Percentiles rank a stretch among this genome's conserved stretches.
Conservation (phyloP, 2,888 invertebrate species). For the Spicauda simplicius region DNA sequence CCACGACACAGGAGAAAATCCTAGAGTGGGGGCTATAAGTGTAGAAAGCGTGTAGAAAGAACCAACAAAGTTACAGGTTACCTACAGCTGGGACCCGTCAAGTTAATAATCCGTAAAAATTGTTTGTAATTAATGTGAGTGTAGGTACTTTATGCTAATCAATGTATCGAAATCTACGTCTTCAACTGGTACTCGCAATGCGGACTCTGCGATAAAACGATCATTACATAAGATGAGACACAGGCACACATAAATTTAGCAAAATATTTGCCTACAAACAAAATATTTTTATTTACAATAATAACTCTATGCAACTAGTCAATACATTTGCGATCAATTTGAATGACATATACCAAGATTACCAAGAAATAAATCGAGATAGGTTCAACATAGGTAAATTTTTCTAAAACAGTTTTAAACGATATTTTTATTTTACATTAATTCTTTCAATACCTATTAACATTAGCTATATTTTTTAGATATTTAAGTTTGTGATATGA, state of each 20-base stretch:
- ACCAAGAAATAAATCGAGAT: slow-evolving; percentile 73
- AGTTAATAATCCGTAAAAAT: no score
- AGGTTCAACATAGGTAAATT: slow-evolving; percentile 83
- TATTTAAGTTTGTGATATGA: slow-evolving; percentile 80
- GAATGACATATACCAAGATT: slow-evolving; percentile 56
- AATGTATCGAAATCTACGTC: no score
- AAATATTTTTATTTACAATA: slow-evolving; percentile 75
- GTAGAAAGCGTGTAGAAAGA: no score
- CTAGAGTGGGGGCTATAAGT: no score
- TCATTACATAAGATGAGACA: slow-evolving; percentile 20
- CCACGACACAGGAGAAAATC: no score
- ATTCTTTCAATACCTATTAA: slow-evolving; percentile 79
- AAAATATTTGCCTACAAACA: slow-evolving; percentile 71
- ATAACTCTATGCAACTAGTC: slow-evolving; percentile 68
- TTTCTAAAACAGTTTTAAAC: slow-evolving; percentile 83
- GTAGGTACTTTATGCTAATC: no score
- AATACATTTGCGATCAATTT: slow-evolving; percentile 71
- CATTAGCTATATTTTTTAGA: slow-evolving; percentile 83
- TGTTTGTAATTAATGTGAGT: no score
- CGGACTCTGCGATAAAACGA: slow-evolving; percentile 9
- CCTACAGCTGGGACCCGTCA: no score
- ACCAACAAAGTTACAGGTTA: no score
- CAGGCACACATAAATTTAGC: slow-evolving; percentile 77
- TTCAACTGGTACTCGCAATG: slow-evolving; percentile 23
- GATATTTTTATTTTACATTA: slow-evolving; percentile 76